Conservation (phyloP, 2,888 invertebrate species). For the Agrotis clavis region DNA sequence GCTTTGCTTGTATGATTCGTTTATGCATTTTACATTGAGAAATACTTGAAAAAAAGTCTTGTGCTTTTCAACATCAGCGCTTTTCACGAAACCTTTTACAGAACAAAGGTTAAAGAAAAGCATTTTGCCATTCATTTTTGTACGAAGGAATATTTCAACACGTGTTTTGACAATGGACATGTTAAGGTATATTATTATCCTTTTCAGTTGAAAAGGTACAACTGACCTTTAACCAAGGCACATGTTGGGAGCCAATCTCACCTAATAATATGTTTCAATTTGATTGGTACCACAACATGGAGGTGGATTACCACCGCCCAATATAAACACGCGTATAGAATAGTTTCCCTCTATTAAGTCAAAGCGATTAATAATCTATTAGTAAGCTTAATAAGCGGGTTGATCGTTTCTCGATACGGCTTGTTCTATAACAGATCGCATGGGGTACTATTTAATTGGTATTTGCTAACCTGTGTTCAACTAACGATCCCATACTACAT, state of each 20-base stretch:
- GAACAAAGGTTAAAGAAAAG: not conserved
- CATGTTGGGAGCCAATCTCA: conserved; percentile 10
- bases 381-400: conserved; percentile 40
- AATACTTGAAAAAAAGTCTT: conserved; percentile 3
- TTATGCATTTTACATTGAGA: conserved; percentile 1
- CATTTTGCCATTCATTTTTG: not conserved
- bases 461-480: conserved; percentile 2
- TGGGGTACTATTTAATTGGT: not conserved
- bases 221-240: conserved; percentile 10
- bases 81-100: not conserved
- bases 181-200: conserved; percentile 9
- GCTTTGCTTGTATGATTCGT: not conserved
- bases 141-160: not conserved
- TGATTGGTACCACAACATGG: conserved; percentile 36
- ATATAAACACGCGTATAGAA: conserved; percentile 28
- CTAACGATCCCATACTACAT: not conserved
- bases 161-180: not conserved
- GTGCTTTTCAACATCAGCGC: not conserved
- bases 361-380: conserved; percentile 53
- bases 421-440: conserved; percentile 6
- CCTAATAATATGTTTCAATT: conserved; percentile 21
- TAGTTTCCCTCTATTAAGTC: conserved; percentile 28
- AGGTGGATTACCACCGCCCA: conserved; percentile 29
- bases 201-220: conserved; percentile 3
- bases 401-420: conserved; percentile 35